Evolutionary conservation across 2,888 invertebrate genomes (phyloP), one percentile per base, ranked within the genome.

Genomic region (Syrphus vitripennis): DNA sequence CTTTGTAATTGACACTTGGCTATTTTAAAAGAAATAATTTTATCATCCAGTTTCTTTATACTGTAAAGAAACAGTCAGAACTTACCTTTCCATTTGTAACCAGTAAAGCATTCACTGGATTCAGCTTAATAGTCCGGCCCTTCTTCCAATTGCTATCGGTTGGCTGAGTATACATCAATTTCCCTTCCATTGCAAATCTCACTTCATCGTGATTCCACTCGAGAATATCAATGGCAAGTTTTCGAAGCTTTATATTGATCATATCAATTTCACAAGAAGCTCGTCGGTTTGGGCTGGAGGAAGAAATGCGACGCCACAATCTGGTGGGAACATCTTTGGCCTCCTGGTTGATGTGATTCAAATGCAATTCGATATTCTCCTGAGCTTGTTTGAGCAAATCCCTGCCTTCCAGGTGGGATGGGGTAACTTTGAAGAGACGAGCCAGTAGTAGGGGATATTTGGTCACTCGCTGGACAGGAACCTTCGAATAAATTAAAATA

Each of bases 151-250:
- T 97, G 93, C 96, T 97, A 93, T 98, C 98, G 75, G 97, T 96
- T 53, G 97, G 97, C 92, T 97, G 97, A 50, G 97, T 97, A 92
- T 96, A 97, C 89, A 97, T 93, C 89, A 98, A 93, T 91, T 96
- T 96, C 80, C 98, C 98, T 93, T 98, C 98, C 93, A 98, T 94
- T 88, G 97, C 96, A 92, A 98, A 98, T 91, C 96, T 95, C 59
- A 97, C 97, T 92, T 98, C 98, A 89, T 97, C 97, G 90, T 97
- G 97, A 93, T 96, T 97, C 98, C 98, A 98, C 90, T 98, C 98
- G 88, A 98, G 93, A 5, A 97, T 95, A 91, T 98, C 98, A 87
- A 98, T 96, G 71, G 98, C 98, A 94, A 98, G 96, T 95, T 98
- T 98, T 91, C 97, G 94, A 87, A 98, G 93, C 92, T 97, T 96